phyloP scores from a whole-genome alignment of 2,888 invertebrate species.

The Trichogramma dendrolimi region DNA sequence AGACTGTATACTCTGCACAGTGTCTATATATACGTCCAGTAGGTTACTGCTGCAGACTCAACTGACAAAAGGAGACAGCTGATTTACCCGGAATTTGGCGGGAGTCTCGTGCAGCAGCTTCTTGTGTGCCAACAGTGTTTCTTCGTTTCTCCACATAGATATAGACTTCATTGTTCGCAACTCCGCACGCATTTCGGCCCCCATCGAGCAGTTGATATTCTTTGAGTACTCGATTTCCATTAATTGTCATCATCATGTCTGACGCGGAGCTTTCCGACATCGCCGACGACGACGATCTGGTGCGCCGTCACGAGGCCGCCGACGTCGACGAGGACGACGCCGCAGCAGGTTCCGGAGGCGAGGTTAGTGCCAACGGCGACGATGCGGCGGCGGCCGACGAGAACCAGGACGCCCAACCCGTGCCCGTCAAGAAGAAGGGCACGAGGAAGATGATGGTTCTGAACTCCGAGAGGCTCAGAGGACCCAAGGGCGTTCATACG shows the following conservation, averaged over 20 bases:
- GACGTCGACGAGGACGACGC: neutral
- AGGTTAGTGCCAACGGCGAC: slow-evolving; percentile 21
- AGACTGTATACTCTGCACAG: too few species aligned
- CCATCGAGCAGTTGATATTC: too few species aligned
- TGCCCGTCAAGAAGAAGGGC: slow-evolving; percentile 13
- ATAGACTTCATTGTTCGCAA: too few species aligned
- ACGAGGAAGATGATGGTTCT: slow-evolving; percentile 49
- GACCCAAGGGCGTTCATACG: slow-evolving; percentile 75
- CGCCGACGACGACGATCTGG: slow-evolving; percentile 19
- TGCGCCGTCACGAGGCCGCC: slow-evolving; percentile 11
- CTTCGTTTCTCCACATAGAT: too few species aligned
- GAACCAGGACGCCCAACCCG: slow-evolving; percentile 16
- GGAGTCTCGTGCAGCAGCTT: too few species aligned
- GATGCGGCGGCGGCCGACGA: slow-evolving; percentile 16
- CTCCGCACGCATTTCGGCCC: too few species aligned
- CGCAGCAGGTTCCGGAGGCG: neutral
- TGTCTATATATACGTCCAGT: too few species aligned
- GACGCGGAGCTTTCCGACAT: slow-evolving; percentile 18
- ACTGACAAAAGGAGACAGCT: too few species aligned
- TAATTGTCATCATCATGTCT: slow-evolving; percentile 8
- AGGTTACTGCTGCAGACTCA: too few species aligned
- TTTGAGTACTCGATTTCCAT: too few species aligned
- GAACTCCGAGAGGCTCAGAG: slow-evolving; percentile 68
- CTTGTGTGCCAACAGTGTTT: too few species aligned
- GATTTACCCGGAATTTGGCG: too few species aligned